phyloP scores from a whole-genome alignment of 2,113 vertebrate species.

The Paralichthys olivaceus region DNA sequence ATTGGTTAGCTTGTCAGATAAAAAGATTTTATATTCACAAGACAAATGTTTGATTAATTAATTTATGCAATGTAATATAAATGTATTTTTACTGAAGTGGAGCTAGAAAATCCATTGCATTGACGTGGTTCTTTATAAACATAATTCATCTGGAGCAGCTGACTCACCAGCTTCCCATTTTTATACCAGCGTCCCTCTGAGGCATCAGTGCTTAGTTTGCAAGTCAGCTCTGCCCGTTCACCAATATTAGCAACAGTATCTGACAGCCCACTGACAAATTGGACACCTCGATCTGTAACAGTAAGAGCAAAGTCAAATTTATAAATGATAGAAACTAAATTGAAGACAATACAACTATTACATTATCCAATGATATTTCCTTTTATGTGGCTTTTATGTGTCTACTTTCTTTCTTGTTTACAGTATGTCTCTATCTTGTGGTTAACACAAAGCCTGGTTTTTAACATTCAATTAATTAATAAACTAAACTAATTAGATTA shows the following conservation, averaged over 20 bases:
- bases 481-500: too few relatives aligned
- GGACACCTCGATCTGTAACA: slow-evolving; percentile 75
- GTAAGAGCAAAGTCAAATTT: background rate
- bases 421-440: too few relatives aligned
- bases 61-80: too few relatives aligned
- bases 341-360: background rate
- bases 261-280: slow-evolving; percentile 83
- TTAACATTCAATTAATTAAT: too few relatives aligned
- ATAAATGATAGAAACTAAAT: background rate
- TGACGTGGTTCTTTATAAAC: too few relatives aligned
- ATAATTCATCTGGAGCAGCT: background rate
- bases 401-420: too few relatives aligned
- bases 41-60: too few relatives aligned
- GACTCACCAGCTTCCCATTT: slow-evolving; percentile 86
- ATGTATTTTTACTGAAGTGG: too few relatives aligned
- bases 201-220: slow-evolving; percentile 81
- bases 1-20: slow-evolving; percentile 78
- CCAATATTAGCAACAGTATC: slow-evolving; percentile 79
- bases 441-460: too few relatives aligned
- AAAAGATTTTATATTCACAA: background rate
- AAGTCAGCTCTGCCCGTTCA: slow-evolving; percentile 80
- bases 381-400: too few relatives aligned
- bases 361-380: too few relatives aligned
- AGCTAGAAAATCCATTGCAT: too few relatives aligned
- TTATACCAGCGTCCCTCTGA: slow-evolving; percentile 88